Percentiles rank a stretch among this genome's conserved stretches.
Evolutionary conservation across 2,797 vertebrate species (phyloP).

Genomic region (Artibeus jamaicensis): DNA sequence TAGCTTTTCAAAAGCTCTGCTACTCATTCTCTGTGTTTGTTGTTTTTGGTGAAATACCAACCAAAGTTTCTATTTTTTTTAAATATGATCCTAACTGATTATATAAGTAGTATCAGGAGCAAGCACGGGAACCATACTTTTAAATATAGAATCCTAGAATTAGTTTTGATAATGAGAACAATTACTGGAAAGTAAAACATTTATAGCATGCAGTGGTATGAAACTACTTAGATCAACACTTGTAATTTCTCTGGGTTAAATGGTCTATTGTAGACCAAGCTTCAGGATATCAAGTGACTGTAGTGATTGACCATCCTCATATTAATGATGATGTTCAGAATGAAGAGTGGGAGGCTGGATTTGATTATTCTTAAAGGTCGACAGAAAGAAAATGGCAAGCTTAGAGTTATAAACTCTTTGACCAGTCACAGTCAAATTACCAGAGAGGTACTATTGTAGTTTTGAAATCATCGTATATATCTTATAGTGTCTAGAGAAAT

Average conservation of each 20-base stretch:
- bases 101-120: not conserved
- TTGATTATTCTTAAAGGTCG: not conserved
- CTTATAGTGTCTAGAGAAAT: not conserved
- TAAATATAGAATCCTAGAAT: not conserved
- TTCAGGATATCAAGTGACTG: not conserved
- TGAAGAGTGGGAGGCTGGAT: not conserved
- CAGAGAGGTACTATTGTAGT: not conserved
- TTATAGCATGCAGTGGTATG: fast-evolving
- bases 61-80: not conserved
- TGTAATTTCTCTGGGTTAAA: not conserved
- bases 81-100: not conserved
- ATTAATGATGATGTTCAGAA: not conserved
- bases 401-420: not conserved
- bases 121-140: not conserved
- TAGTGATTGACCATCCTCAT: not conserved
- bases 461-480: not conserved
- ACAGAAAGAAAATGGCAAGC: not conserved
- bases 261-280: not conserved
- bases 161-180: not conserved
- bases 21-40: not conserved
- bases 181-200: not conserved
- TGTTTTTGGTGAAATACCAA: not conserved
- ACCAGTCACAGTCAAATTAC: not conserved
- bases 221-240: not conserved
- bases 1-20: not conserved